A percentile compares a stretch with the other conserved stretches of the same genome.
phyloP scores from a whole-genome alignment of 1,140 invertebrate genomes.

The Lepidurus couesii region DNA sequence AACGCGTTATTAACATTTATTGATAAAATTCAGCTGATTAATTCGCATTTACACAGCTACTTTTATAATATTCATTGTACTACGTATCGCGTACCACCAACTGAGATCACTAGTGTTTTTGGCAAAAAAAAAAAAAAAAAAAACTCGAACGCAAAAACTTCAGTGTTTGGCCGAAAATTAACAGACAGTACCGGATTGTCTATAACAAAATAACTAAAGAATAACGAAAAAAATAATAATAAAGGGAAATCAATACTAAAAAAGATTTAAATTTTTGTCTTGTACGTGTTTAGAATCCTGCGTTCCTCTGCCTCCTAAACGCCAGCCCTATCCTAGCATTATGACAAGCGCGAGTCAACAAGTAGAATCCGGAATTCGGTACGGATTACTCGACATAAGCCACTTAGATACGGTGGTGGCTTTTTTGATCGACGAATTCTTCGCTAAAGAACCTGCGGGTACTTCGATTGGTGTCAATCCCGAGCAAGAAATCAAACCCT shows the following conservation, averaged over 20 bases:
- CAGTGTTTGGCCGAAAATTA: too few species aligned
- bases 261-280: not conserved
- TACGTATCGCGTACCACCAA: too few species aligned
- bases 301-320: not conserved
- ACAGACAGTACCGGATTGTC: too few species aligned
- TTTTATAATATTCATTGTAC: too few species aligned
- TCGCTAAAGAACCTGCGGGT: constrained; percentile 3
- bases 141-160: too few species aligned
- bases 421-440: not conserved
- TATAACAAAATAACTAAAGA: not conserved
- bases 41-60: too few species aligned
- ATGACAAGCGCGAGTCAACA: not conserved
- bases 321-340: not conserved
- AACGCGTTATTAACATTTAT: too few species aligned
- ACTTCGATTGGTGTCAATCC: not conserved
- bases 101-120: too few species aligned
- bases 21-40: too few species aligned
- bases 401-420: not conserved
- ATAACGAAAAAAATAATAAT: not conserved
- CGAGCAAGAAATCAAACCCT: not conserved
- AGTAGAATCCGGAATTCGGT: not conserved
- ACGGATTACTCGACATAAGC: not conserved
- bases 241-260: not conserved
- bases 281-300: not conserved
- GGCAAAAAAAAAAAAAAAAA: too few species aligned